A percentile compares a stretch with the other conserved stretches of the same genome.
These are phyloP conservation scores for Spinibarbus caldwelli DNA, from an alignment of 2,797 vertebrate genomes.

Conservation along the genomic window DNA sequence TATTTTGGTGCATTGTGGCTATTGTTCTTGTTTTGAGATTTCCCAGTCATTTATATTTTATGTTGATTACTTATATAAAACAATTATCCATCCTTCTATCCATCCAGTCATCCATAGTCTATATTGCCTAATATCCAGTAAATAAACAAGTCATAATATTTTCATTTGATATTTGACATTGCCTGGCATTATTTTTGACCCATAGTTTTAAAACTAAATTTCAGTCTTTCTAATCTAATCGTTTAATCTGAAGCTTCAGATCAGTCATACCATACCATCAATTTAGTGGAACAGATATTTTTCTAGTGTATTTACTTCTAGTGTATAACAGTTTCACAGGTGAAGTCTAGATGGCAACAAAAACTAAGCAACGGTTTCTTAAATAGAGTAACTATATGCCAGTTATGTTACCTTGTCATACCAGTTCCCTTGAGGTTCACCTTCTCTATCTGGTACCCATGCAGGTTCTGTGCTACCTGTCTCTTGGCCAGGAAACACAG, in stretches of 20 bases:
- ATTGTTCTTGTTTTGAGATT: slow-evolving; percentile 1
- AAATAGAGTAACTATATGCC: background rate
- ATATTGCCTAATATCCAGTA: background rate
- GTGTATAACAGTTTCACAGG: background rate
- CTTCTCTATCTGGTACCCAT: slow-evolving; percentile 82
- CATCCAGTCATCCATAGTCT: background rate
- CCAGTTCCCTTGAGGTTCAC: slow-evolving; percentile 82
- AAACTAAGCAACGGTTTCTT: background rate
- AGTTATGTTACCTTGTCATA: slow-evolving; percentile 86
- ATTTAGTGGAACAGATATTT: background rate
- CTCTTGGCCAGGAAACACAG: slow-evolving; percentile 65
- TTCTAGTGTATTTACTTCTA: background rate
- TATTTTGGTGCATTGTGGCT: background rate
- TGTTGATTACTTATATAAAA: background rate
- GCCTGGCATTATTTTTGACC: background rate
- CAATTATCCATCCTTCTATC: background rate
- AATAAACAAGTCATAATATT: background rate
- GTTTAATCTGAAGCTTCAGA: background rate
- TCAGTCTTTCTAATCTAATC: background rate
- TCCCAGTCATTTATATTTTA: background rate
- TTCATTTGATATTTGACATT: background rate
- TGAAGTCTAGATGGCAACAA: background rate
- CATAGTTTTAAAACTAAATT: background rate
- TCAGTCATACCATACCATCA: background rate
- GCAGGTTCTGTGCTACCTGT: slow-evolving; percentile 64